Conservation (phyloP, 2,888 invertebrate genomes). For the Venustoraphidia nigricollis region DNA sequence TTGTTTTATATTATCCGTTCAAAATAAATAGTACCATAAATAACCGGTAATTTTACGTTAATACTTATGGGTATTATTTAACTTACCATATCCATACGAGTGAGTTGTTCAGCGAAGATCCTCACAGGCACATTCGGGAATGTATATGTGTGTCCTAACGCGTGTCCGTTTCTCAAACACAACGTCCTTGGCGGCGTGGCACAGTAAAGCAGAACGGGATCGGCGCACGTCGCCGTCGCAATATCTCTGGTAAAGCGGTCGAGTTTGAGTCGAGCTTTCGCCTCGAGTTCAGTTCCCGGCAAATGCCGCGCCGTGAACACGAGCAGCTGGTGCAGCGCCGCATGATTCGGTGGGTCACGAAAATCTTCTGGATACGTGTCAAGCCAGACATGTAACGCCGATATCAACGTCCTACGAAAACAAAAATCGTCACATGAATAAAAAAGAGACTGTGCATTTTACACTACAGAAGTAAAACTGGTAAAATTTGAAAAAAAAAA, state of each 20-base stretch:
- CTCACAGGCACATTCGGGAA: conserved; percentile 75
- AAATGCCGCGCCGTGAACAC: conserved; percentile 72
- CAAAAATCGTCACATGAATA: conserved; percentile 4
- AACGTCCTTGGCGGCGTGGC: conserved; percentile 12
- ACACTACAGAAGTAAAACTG: no score
- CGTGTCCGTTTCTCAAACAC: conserved; percentile 33
- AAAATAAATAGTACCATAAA: no score
- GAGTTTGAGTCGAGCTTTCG: conserved; percentile 60
- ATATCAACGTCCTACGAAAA: conserved; percentile 59
- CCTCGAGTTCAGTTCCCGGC: conserved; percentile 72
- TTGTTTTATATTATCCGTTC: no score
- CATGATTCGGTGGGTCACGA: conserved; percentile 62
- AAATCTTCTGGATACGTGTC: conserved; percentile 96
- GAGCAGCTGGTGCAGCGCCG: conserved; percentile 65
- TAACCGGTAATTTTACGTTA: no score
- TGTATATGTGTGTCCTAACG: conserved; percentile 37
- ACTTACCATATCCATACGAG: conserved; percentile 83
- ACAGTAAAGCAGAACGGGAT: conserved; percentile 27
- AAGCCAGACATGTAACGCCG: conserved; percentile 90
- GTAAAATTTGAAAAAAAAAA: no score
- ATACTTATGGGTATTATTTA: no score
- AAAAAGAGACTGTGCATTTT: no score
- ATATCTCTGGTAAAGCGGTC: conserved; percentile 50
- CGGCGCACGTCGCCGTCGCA: conserved; percentile 26
- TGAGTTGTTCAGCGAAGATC: conserved; percentile 94